These are phyloP conservation scores for Parnassius mnemosyne DNA, from an alignment of 2,888 invertebrate genomes.

Conservation along the genomic window DNA sequence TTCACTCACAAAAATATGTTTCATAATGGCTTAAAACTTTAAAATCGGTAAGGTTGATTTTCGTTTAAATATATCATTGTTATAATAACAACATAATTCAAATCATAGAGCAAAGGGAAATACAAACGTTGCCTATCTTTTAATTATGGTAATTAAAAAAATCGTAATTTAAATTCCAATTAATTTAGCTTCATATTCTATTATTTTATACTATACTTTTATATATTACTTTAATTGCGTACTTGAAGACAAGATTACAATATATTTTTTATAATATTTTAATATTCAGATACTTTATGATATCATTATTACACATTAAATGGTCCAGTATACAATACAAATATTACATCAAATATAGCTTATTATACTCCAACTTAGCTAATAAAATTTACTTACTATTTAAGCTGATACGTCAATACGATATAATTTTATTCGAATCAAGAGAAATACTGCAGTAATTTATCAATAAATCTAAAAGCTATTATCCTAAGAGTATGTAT, in stretches of 20 bases:
- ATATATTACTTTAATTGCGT: neutral
- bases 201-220: no score
- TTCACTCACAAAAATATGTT: no score
- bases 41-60: no score
- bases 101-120: no score
- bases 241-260: slow-evolving; percentile 7
- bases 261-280: slow-evolving; percentile 6
- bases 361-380: neutral
- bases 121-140: no score
- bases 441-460: slow-evolving; percentile 22
- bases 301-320: slow-evolving; percentile 23
- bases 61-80: no score
- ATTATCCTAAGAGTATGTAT: slow-evolving; percentile 38
- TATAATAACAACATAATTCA: no score
- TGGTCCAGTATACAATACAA: slow-evolving; percentile 35
- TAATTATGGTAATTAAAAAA: no score
- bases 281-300: slow-evolving; percentile 3
- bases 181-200: no score
- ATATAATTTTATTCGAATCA: slow-evolving; percentile 33
- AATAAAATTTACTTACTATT: slow-evolving; percentile 31
- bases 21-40: no score
- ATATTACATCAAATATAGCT: slow-evolving; percentile 28
- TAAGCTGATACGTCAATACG: slow-evolving; percentile 50
- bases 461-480: slow-evolving; percentile 32
- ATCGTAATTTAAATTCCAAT: no score